Evolutionary conservation across 1,140 invertebrate species (phyloP).

Genomic region (Lepeophtheirus salmonis): DNA sequence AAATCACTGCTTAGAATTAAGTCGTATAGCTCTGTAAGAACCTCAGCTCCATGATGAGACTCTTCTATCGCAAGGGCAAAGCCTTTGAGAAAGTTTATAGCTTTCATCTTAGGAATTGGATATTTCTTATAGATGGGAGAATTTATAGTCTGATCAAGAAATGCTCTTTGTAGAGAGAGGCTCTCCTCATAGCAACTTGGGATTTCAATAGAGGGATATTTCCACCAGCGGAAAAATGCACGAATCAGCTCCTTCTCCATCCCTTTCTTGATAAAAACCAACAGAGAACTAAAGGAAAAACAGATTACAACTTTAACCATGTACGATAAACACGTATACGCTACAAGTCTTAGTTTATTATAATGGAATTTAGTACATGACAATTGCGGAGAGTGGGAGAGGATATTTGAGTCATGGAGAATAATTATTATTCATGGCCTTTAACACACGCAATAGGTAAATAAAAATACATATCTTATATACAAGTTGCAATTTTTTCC

Average conservation of each 20-base stretch:
- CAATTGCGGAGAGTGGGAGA: neutral
- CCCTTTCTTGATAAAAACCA: no score
- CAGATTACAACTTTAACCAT: no score
- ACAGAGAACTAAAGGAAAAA: no score
- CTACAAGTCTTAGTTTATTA: no score
- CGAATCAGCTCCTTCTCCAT: no score
- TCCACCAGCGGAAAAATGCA: neutral
- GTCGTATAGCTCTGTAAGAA: neutral
- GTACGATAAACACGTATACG: no score
- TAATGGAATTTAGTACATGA: neutral
- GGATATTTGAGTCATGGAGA: no score
- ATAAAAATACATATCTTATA: no score
- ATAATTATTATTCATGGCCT: no score
- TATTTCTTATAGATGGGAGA: neutral
- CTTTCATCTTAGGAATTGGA: neutral
- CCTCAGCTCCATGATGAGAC: neutral
- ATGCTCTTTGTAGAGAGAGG: no score
- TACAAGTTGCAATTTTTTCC: no score
- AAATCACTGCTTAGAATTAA: neutral
- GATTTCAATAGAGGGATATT: neutral
- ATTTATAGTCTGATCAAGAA: neutral
- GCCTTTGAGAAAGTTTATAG: slow-evolving; percentile 1
- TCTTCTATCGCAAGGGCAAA: neutral
- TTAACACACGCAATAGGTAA: no score
- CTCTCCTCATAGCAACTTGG: neutral